Percentiles rank a stretch among this genome's conserved stretches.
Evolutionary conservation across 2,888 invertebrate species (phyloP).

Genomic region (Siphonodentalium dalli): DNA sequence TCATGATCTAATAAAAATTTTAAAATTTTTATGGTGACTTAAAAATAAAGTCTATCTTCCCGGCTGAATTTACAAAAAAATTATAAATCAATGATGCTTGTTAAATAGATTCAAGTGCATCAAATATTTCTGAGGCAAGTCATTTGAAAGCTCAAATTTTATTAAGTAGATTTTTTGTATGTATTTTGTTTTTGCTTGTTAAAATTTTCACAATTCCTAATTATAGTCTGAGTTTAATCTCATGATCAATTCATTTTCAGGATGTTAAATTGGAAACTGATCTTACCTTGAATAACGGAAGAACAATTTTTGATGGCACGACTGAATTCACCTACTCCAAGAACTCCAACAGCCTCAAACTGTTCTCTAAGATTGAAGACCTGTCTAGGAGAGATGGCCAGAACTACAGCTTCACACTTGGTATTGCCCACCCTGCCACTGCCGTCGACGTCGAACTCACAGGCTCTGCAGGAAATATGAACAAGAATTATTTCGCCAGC

Average conservation of each 20-base stretch:
- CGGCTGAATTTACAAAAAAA: too few species aligned
- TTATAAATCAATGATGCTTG: too few species aligned
- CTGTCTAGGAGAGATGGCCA: slow-evolving; percentile 9
- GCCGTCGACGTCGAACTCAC: slow-evolving; percentile 29
- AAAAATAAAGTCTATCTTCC: too few species aligned
- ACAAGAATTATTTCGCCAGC: too few species aligned
- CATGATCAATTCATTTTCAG: slow-evolving; percentile 6
- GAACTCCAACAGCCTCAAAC: slow-evolving; percentile 24
- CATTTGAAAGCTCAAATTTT: too few species aligned
- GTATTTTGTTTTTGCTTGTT: too few species aligned
- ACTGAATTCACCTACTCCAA: slow-evolving; percentile 22
- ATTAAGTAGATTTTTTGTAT: too few species aligned
- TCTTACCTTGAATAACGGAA: slow-evolving; percentile 15
- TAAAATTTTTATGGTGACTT: neutral
- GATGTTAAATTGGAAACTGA: slow-evolving; percentile 20
- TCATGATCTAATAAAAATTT: neutral
- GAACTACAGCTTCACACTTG: slow-evolving; percentile 20
- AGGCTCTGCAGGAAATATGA: slow-evolving; percentile 14
- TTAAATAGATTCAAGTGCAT: too few species aligned
- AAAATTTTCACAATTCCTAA: too few species aligned
- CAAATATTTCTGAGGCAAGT: too few species aligned
- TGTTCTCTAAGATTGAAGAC: slow-evolving; percentile 18
- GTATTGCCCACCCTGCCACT: slow-evolving; percentile 31
- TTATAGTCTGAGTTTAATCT: too few species aligned
- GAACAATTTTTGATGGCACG: slow-evolving; percentile 19